phyloP scores from a whole-genome alignment of 2,888 invertebrate genomes.

The Amphiduros pacificus region DNA sequence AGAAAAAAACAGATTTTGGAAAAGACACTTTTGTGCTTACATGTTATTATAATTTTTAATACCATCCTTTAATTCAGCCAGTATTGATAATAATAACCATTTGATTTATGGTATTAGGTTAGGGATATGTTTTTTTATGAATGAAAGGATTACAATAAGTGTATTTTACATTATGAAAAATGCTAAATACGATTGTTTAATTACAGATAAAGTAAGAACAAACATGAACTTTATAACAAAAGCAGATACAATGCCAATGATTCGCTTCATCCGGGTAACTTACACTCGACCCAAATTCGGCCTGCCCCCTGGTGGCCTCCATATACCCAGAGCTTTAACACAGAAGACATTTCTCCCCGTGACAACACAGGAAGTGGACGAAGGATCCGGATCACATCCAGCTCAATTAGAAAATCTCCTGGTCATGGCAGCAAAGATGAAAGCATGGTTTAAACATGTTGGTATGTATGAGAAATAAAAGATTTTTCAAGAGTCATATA shows the following conservation, averaged over 20 bases:
- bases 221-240: slow-evolving; percentile 21
- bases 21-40: too few relatives aligned
- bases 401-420: slow-evolving; percentile 2
- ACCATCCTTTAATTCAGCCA: too few relatives aligned
- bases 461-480: too few relatives aligned
- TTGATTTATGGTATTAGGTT: too few relatives aligned
- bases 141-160: too few relatives aligned
- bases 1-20: too few relatives aligned
- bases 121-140: too few relatives aligned
- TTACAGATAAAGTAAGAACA: slow-evolving; percentile 20
- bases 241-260: slow-evolving; percentile 17
- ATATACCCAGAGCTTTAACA: slow-evolving; percentile 17
- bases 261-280: slow-evolving; percentile 26
- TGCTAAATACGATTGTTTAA: background rate
- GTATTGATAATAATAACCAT: too few relatives aligned
- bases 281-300: slow-evolving; percentile 30
- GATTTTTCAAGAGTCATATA: too few relatives aligned
- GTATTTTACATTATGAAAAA: too few relatives aligned
- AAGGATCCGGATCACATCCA: too few relatives aligned
- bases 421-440: slow-evolving; percentile 1
- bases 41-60: too few relatives aligned
- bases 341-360: slow-evolving; percentile 24
- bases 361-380: background rate
- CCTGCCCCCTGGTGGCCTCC: slow-evolving; percentile 27
- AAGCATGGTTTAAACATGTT: slow-evolving; percentile 6